A percentile compares a stretch with the other conserved stretches of the same genome.
phyloP scores from a whole-genome alignment of 2,888 invertebrate genomes.

The Cepaea hortensis region DNA sequence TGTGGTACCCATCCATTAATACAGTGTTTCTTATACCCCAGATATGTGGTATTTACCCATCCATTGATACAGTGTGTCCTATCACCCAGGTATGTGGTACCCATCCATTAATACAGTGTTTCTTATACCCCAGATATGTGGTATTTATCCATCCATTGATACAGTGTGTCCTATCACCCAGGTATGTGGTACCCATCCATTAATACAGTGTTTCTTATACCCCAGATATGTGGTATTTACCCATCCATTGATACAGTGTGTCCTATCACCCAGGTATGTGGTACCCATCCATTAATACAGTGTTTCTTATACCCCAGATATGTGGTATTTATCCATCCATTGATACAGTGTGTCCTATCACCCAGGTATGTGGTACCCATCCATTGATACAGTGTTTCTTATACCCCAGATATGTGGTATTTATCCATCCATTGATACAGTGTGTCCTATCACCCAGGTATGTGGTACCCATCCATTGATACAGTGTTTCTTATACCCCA shows the following conservation, averaged over 20 bases:
- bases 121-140: conserved; percentile 84
- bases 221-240: conserved; percentile 86
- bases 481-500: conserved; percentile 75
- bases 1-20: neutral
- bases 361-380: neutral
- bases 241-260: neutral
- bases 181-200: neutral
- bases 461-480: neutral
- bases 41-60: conserved; percentile 85
- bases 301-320: conserved; percentile 82
- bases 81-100: neutral
- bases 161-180: neutral
- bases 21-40: conserved; percentile 75
- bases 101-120: too few species aligned
- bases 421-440: neutral
- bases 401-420: conserved; percentile 86
- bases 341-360: neutral
- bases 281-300: too few species aligned
- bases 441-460: neutral
- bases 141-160: conserved; percentile 78
- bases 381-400: too few species aligned
- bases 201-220: too few species aligned
- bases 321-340: conserved; percentile 81
- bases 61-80: neutral
- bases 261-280: neutral